These are phyloP conservation scores for Ruditapes philippinarum DNA, from an alignment of 1,140 invertebrate species.

Conservation along the genomic window DNA sequence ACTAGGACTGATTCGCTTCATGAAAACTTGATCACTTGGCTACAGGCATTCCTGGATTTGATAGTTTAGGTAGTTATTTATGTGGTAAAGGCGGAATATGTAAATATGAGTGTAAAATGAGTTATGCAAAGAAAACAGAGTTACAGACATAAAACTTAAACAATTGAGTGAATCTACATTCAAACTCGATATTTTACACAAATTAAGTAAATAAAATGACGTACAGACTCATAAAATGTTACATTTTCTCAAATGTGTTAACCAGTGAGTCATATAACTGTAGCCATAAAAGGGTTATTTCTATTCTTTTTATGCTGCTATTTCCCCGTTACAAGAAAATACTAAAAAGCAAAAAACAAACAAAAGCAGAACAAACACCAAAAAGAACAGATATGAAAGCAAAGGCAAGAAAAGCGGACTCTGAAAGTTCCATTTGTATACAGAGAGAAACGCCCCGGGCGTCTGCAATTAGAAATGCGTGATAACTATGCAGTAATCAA, in stretches of 20 bases:
- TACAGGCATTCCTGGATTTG: too few relatives aligned
- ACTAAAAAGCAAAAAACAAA: neutral
- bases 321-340: neutral
- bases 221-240: neutral
- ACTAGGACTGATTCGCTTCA: too few relatives aligned
- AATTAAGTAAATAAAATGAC: constrained; percentile 28
- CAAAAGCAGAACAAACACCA: neutral
- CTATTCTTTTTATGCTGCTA: neutral
- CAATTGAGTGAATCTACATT: neutral
- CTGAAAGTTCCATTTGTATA: neutral
- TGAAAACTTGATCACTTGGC: too few relatives aligned
- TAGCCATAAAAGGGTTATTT: neutral
- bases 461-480: neutral
- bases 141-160: neutral
- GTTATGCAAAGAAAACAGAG: neutral
- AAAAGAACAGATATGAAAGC: too few relatives aligned
- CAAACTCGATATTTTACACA: neutral
- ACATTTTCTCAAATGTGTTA: neutral
- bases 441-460: neutral
- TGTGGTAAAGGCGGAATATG: too few relatives aligned
- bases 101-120: too few relatives aligned
- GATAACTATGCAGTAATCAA: constrained; percentile 3
- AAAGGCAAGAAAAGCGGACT: too few relatives aligned
- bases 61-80: too few relatives aligned
- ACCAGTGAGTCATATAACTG: neutral